Conservation (phyloP, 92 coral and sea anemone species). For the Chrysogorgia sp. region DNA sequence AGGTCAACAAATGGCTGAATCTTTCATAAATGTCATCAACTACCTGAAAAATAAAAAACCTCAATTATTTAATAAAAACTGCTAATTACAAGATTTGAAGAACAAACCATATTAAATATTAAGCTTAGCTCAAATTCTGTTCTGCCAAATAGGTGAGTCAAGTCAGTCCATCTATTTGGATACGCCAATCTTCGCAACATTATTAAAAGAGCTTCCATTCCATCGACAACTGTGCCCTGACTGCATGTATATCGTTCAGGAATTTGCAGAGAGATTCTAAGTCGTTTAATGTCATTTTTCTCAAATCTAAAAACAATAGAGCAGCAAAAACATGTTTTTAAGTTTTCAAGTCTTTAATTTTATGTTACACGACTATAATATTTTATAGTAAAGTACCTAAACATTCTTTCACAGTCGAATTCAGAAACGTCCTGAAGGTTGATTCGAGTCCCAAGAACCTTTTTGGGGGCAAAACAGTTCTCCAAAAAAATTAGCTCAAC, state of each 20-base stretch:
- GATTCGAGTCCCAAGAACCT: not conserved
- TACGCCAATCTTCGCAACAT: conserved; percentile 65
- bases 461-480: not conserved
- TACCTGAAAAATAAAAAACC: not conserved
- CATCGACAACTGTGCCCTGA: conserved; percentile 62
- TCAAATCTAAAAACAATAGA: conserved; percentile 50
- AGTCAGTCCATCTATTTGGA: conserved; percentile 68
- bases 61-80: too few species aligned
- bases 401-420: conserved; percentile 64
- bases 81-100: not conserved
- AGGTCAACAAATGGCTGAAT: conserved; percentile 15
- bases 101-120: conserved; percentile 61
- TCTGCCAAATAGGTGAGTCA: conserved; percentile 63
- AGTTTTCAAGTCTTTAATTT: not conserved
- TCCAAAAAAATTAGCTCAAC: not conserved
- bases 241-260: conserved; percentile 58
- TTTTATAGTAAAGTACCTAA: not conserved
- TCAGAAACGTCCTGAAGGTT: conserved; percentile 60
- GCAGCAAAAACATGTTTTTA: not conserved
- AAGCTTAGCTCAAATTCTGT: conserved; percentile 63
- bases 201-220: conserved; percentile 66
- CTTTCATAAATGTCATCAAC: conserved; percentile 36
- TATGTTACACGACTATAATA: not conserved
- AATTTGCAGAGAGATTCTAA: conserved; percentile 55
- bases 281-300: conserved; percentile 58